Percentiles rank a stretch among this genome's conserved stretches.
phyloP scores from a whole-genome alignment of 2,797 vertebrate genomes.

The Smutsia temminckii region DNA sequence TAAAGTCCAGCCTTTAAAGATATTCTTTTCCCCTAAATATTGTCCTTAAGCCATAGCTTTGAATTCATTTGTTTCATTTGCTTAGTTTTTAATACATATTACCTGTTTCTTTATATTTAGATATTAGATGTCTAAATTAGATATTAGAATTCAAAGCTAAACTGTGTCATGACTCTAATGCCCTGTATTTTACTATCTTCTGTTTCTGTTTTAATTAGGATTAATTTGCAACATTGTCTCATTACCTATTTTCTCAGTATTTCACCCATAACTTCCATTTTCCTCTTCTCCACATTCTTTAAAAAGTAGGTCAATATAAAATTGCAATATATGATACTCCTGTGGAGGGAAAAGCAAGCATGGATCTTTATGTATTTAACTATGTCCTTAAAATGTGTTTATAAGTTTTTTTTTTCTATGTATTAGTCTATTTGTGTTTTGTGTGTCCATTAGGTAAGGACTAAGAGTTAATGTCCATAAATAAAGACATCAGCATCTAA shows the following conservation, averaged over 20 bases:
- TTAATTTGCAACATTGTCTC: not conserved
- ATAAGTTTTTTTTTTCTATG: not conserved
- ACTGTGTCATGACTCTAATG: not conserved
- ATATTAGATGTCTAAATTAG: not conserved
- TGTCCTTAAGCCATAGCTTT: not conserved
- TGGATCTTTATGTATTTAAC: not conserved
- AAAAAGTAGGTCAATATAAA: slow-evolving; percentile 38
- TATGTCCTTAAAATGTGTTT: not conserved
- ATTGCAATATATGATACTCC: not conserved
- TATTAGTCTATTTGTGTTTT: not conserved
- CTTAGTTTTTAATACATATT: slow-evolving; percentile 5
- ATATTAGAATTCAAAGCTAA: slow-evolving; percentile 24
- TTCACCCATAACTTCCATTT: not conserved
- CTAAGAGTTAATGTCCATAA: not conserved
- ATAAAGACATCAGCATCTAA: not conserved
- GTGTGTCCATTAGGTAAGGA: not conserved
- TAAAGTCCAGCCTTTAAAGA: not conserved
- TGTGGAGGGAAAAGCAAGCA: not conserved
- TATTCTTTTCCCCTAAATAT: not conserved
- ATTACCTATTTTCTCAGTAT: not conserved
- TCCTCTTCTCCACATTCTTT: not conserved
- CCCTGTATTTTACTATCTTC: not conserved
- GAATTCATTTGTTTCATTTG: not conserved
- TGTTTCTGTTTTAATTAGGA: not conserved
- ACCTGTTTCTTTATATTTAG: not conserved